Percentiles rank a stretch among this genome's conserved stretches.
phyloP scores from a whole-genome alignment of 1,140 invertebrate genomes.

The Bombus picipes region DNA sequence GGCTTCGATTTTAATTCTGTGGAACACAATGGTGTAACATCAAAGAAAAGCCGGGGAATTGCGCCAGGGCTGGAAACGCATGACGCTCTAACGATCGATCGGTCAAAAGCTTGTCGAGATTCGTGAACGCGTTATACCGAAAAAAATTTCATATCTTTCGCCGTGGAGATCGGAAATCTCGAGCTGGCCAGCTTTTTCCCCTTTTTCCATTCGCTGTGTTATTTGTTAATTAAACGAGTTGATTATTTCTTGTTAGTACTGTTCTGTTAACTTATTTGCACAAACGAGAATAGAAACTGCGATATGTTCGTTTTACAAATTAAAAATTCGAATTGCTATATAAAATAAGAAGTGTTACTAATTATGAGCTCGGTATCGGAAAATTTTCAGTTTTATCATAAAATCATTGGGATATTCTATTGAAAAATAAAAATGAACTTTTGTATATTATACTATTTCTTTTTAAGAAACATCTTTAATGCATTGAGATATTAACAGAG shows the following conservation, averaged over 20 bases:
- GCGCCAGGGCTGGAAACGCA: background rate
- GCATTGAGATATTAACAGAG: no score
- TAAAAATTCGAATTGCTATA: no score
- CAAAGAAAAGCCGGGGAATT: slow-evolving; percentile 13
- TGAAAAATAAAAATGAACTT: no score
- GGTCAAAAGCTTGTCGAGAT: background rate
- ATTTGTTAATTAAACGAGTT: background rate
- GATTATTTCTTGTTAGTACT: no score
- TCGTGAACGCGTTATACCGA: background rate
- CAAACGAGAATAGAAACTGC: background rate
- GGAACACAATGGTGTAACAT: background rate
- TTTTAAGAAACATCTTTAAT: no score
- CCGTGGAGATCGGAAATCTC: background rate
- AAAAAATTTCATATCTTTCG: background rate
- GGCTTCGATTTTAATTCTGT: slow-evolving; percentile 10
- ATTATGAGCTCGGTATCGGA: no score
- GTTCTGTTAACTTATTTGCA: background rate
- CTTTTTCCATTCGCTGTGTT: background rate
- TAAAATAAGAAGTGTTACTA: no score
- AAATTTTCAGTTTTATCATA: no score
- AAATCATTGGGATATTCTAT: no score
- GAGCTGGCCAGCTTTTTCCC: no score
- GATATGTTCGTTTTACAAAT: no score
- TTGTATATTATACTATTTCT: no score
- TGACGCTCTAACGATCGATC: slow-evolving; percentile 12